Base-by-base conservation (phyloP, 2,888 invertebrate genomes). In the Helicoverpa assulta region DNA sequence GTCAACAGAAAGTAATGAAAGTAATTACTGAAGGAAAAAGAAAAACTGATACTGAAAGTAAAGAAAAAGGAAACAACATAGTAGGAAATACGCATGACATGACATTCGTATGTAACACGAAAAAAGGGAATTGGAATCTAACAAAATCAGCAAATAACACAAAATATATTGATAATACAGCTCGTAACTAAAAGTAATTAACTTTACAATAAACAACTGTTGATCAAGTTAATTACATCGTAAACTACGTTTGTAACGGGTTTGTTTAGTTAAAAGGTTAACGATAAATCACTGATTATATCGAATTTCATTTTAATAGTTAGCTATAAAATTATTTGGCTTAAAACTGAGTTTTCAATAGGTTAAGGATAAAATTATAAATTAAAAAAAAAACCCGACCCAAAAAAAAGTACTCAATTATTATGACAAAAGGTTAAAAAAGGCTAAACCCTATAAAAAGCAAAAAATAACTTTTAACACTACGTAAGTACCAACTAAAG, bases 1-100 rank as follows among this genome's bases (percentile, higher is more conserved):
- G 29, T 62, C 56, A 76, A 72, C 76, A 67, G 43, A 70, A 75
- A 81, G 74, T 67, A 78, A 82, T 78, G 68, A 55, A 73, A 74
- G 56, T 61, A 82, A 82, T 80, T 80, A 82, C 58, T 60, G 53
- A 7, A 51, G 21, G 21, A 43, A 66, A 73, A 63, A 70, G 37
- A 53, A 66, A 51, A 26, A 50, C 54, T 21, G 14, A 47, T 51
- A 50, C 43, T 53, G 14, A 50, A 47, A 40, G 12, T 14, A 58
- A 10, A 18, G 37, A 14, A 58, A 66, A 37, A 16, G n/a, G n/a
- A 56, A 67, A 62, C 40, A 21, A 3, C 2, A 3, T 3, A 18
- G 19, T 5, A 21, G 29, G 7, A 53, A 21, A 16, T 43, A 2
- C 10, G n/a, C 0, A 47, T 16, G 12, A 19, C 18, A 14, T 40